phyloP scores from a whole-genome alignment of 2,888 invertebrate genomes.

The Stictocephala bisonia region DNA sequence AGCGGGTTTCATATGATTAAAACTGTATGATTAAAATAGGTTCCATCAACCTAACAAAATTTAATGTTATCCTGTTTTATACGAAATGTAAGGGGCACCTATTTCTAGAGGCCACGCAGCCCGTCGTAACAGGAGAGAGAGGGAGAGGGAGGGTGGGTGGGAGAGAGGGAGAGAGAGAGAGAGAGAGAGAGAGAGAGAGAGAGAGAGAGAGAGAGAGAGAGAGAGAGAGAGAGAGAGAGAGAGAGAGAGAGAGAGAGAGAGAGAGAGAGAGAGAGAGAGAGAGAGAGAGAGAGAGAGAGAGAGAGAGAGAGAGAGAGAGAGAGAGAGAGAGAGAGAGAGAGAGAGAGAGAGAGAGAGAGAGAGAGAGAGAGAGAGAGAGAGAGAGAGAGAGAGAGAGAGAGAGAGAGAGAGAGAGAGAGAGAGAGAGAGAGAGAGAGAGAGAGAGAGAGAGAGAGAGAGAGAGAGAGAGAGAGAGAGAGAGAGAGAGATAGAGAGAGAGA shows the following conservation, averaged over 20 bases:
- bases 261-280: not conserved
- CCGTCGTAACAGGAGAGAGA: not conserved
- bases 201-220: not conserved
- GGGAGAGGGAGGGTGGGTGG: no score
- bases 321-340: not conserved
- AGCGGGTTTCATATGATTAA: no score
- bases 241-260: slow-evolving; percentile 3
- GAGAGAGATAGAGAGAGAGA: no score
- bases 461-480: not conserved
- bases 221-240: not conserved
- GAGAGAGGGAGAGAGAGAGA: not conserved
- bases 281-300: not conserved
- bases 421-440: slow-evolving; percentile 1
- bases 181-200: slow-evolving; percentile 25
- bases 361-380: not conserved
- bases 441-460: not conserved
- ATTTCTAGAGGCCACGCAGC: no score
- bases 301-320: not conserved
- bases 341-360: not conserved
- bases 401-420: not conserved
- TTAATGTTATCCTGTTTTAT: no score
- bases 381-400: not conserved
- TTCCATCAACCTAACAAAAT: no score
- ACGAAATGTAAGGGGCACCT: no score
- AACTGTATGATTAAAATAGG: no score